phyloP scores from a whole-genome alignment of 2,888 invertebrate species.

The Tromatobia lineatoria region DNA sequence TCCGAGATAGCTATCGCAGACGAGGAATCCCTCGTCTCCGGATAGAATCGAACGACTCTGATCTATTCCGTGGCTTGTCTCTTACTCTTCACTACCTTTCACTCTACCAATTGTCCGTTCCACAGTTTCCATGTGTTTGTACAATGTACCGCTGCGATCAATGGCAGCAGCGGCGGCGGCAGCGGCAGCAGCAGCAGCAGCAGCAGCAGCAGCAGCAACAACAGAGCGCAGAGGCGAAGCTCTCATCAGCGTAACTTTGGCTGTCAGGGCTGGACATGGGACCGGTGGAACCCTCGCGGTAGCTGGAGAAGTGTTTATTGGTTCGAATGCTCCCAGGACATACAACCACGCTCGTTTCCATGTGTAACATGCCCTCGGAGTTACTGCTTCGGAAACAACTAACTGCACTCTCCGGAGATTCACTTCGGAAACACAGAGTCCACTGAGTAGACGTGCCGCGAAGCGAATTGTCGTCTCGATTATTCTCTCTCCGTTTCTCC shows the following conservation, averaged over 20 bases:
- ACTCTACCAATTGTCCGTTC: constrained; percentile 31
- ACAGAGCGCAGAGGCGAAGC: constrained; percentile 37
- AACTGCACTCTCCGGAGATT: constrained; percentile 46
- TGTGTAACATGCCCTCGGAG: constrained; percentile 51
- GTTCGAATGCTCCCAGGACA: constrained; percentile 56
- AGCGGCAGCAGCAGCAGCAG: constrained; percentile 9
- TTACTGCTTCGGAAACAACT: constrained; percentile 62
- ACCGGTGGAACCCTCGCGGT: constrained; percentile 58
- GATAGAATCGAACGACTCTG: constrained; percentile 44
- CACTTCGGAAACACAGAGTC: constrained; percentile 42
- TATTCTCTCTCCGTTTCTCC: constrained; percentile 53
- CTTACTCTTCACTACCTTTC: constrained; percentile 38
- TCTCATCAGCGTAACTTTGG: constrained; percentile 81
- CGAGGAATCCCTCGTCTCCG: constrained; percentile 28
- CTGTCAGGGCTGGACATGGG: constrained; percentile 71
- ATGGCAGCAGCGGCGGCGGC: constrained; percentile 3
- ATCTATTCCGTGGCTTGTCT: constrained; percentile 34
- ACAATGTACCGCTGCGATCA: constrained; percentile 9
- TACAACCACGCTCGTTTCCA: constrained; percentile 42
- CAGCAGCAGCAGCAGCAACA: constrained; percentile 6
- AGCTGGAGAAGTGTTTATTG: constrained; percentile 64
- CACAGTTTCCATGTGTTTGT: constrained; percentile 36
- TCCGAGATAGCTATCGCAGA: constrained; percentile 39
- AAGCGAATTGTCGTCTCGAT: constrained; percentile 65
- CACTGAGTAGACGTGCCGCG: constrained; percentile 70